A percentile compares a stretch with the other conserved stretches of the same genome.
Evolutionary conservation across 2,113 vertebrate genomes (phyloP).

Genomic region (Syngnathus scovelli): DNA sequence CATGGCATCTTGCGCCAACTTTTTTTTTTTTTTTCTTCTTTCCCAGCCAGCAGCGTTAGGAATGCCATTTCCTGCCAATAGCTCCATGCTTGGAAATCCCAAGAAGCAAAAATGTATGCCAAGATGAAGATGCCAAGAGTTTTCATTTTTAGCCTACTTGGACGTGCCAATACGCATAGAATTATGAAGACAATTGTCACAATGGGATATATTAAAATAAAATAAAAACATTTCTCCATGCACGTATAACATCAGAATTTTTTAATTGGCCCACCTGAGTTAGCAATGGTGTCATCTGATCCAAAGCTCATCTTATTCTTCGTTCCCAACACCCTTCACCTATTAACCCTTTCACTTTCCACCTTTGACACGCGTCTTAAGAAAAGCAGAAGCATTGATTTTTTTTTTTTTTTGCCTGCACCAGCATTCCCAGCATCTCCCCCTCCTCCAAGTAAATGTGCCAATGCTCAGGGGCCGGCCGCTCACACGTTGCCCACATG

Average conservation of each 20-base stretch:
- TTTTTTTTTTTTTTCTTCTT: constrained; percentile 50
- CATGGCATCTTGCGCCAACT: constrained; percentile 43
- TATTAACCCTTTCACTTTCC: constrained; percentile 51
- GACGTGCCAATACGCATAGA: constrained; percentile 35
- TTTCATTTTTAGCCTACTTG: constrained; percentile 59
- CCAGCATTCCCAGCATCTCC: constrained; percentile 31
- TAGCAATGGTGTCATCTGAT: constrained; percentile 40
- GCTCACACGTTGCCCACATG: constrained; percentile 47
- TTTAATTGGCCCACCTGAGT: constrained; percentile 33
- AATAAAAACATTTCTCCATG: constrained; percentile 1
- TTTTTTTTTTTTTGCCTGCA: constrained; percentile 34
- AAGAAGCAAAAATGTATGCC: constrained; percentile 50
- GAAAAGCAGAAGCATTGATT: constrained; percentile 81
- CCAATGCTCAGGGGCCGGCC: constrained; percentile 52
- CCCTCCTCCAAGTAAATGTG: constrained; percentile 36
- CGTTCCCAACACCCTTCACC: constrained; percentile 42
- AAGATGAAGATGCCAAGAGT: constrained; percentile 53
- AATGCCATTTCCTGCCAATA: constrained; percentile 58
- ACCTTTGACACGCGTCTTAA: constrained; percentile 67
- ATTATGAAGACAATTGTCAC: constrained; percentile 42
- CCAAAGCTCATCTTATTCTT: constrained; percentile 14
- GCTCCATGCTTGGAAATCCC: constrained; percentile 61
- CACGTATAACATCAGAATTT: constrained; percentile 16
- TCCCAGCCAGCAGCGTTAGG: constrained; percentile 55
- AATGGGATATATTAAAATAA: constrained; percentile 18